Percentiles rank a stretch among this genome's conserved stretches.
These are phyloP conservation scores for Drosophila repletoides DNA, from an alignment of 1,140 invertebrate species.

Conservation along the genomic window DNA sequence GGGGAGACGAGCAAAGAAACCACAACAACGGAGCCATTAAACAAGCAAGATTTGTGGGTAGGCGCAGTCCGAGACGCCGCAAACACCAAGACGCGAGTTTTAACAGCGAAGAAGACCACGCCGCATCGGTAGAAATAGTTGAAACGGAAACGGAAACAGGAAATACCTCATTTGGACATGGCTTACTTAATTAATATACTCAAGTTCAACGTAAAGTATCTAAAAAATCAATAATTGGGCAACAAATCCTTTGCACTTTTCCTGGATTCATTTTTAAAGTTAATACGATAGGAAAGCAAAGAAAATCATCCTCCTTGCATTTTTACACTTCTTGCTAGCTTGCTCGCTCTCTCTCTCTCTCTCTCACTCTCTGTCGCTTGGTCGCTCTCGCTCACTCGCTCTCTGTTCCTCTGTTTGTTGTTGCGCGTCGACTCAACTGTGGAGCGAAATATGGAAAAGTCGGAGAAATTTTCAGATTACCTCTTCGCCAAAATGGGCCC, in stretches of 20 bases:
- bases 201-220: slow-evolving; percentile 81
- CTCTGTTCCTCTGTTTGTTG: slow-evolving; percentile 13
- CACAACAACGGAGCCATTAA: slow-evolving; percentile 81
- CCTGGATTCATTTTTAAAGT: no score
- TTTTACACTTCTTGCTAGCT: slow-evolving; percentile 15
- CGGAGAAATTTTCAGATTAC: slow-evolving; percentile 88
- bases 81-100: slow-evolving; percentile 36
- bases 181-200: slow-evolving; percentile 81
- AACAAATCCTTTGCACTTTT: no score
- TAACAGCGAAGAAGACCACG: slow-evolving; percentile 65
- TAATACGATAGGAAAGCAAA: background rate
- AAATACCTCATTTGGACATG: slow-evolving; percentile 49
- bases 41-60: slow-evolving; percentile 50
- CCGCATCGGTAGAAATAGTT: slow-evolving; percentile 70
- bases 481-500: slow-evolving; percentile 89
- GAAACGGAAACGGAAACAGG: background rate
- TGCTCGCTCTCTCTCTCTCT: slow-evolving; percentile 8
- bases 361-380: background rate
- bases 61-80: slow-evolving; percentile 52
- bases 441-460: slow-evolving; percentile 82
- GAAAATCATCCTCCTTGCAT: background rate
- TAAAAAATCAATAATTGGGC: slow-evolving; percentile 79
- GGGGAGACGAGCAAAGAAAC: slow-evolving; percentile 28
- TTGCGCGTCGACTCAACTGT: background rate
- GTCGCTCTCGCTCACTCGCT: slow-evolving; percentile 23